Evolutionary conservation across 2,113 vertebrate species (phyloP), one percentile per base, ranked within the genome.

Genomic region (Chamaetylas fuelleborni): DNA sequence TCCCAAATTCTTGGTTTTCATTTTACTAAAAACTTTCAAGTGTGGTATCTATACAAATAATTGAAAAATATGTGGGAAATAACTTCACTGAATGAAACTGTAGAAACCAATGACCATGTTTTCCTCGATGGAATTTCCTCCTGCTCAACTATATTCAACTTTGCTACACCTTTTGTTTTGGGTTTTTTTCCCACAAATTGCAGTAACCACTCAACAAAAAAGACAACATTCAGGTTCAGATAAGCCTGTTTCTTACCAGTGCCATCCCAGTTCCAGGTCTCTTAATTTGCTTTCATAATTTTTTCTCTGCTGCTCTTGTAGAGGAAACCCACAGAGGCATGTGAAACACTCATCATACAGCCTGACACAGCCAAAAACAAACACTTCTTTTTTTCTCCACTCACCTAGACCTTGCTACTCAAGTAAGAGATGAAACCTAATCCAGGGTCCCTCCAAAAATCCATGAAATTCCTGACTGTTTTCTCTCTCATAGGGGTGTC

Each of bases 1-100:
- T 33, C 38, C 19, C 38, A 57, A 47, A 92, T 12, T 80, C 42
- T 23, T 77, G 28, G 4, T 69, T 80, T 83, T 54, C 45, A 38
- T 53, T 88, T 72, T 34, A 69, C 19, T 69, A 26, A 87, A 70
- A 87, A 70, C 25, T 76, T 25, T n/a, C 12, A 62, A 56, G 28
- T 0, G 0, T 14, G 5, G 0, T 34, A 38, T 56, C 23, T 70
- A 7, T 22, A n/a, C 1, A 13, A 74, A 94, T 9, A 1, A 43
- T 2, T 5, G 66, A 56, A 86, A 82, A 83, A 16, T 5, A 50
- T 3, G 31, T 12, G 16, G 18, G 9, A 92, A 93, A 26, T 8
- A 86, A 40, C 12, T 66, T 73, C 8, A 54, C 17, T 19, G 31
- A 82, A 31, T 28, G 40, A 58, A 61, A 69, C 6, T 51, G 15